Conservation (phyloP, 2,113 vertebrate species). For the Callipepla californica region DNA sequence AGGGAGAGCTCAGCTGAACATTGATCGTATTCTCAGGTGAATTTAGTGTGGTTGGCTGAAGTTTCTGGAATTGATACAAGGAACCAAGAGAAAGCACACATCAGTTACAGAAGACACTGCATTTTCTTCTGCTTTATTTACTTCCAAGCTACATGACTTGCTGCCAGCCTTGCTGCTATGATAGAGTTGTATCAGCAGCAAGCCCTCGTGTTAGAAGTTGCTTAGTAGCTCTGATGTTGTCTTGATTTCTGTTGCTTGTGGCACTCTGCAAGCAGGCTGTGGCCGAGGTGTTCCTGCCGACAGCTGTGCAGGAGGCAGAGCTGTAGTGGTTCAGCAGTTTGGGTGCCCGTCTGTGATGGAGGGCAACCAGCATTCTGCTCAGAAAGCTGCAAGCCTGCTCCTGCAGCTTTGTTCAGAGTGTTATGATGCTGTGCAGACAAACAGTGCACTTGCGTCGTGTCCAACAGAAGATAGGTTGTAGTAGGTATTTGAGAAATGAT, state of each 20-base stretch:
- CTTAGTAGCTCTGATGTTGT: neutral
- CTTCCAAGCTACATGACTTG: neutral
- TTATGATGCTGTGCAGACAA: neutral
- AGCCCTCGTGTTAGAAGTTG: neutral
- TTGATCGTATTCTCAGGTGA: neutral
- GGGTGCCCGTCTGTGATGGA: neutral
- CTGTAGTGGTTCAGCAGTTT: neutral
- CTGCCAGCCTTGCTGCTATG: neutral
- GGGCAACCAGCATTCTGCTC: neutral
- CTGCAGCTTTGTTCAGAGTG: neutral
- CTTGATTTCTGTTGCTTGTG: neutral
- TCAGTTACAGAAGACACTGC: neutral
- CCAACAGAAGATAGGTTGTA: neutral
- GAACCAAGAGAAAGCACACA: neutral
- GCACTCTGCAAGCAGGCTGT: neutral
- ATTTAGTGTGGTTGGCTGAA: neutral
- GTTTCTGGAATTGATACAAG: neutral
- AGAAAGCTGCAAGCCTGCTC: neutral
- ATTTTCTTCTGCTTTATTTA: neutral
- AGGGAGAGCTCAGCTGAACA: neutral
- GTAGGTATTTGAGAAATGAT: conserved; percentile 17
- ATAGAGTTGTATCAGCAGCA: neutral
- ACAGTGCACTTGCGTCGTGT: neutral
- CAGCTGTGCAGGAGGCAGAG: neutral
- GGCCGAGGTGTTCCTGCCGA: neutral